A percentile compares a stretch with the other conserved stretches of the same genome.
Conservation (phyloP, 2,888 invertebrate genomes). For the Hirtodrosophila cameraria region DNA sequence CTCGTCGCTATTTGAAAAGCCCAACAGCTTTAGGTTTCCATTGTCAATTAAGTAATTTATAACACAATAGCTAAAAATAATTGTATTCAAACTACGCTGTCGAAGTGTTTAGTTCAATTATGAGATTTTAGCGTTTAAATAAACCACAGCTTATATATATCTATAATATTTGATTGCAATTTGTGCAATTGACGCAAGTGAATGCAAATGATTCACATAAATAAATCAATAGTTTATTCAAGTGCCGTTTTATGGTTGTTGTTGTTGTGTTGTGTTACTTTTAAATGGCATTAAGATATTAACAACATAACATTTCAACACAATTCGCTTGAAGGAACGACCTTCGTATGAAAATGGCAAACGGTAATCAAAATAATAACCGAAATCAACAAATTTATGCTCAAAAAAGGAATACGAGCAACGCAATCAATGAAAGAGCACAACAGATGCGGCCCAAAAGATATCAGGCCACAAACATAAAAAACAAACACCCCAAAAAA, state of each 20-base stretch:
- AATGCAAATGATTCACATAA: constrained; percentile 15
- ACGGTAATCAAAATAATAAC: constrained; percentile 31
- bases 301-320: constrained; percentile 9
- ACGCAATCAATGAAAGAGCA: constrained; percentile 35
- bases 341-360: constrained; percentile 32
- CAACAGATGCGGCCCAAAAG: constrained; percentile 27
- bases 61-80: background rate
- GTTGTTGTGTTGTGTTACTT: constrained; percentile 2
- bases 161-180: too few relatives aligned
- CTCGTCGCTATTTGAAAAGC: too few relatives aligned
- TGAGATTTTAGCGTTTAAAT: background rate
- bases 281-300: constrained; percentile 19
- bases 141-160: background rate
- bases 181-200: constrained; percentile 8
- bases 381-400: constrained; percentile 35
- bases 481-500: background rate
- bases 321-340: constrained; percentile 10
- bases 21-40: too few relatives aligned
- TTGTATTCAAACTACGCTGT: background rate
- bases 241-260: too few relatives aligned
- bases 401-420: constrained; percentile 21
- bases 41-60: background rate
- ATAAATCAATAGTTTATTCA: constrained; percentile 21
- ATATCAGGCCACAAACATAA: constrained; percentile 5
- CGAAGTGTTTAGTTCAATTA: background rate